These are phyloP conservation scores for Petrocephalus zakoni DNA, from an alignment of 2,113 vertebrate species.

Conservation along the genomic window DNA sequence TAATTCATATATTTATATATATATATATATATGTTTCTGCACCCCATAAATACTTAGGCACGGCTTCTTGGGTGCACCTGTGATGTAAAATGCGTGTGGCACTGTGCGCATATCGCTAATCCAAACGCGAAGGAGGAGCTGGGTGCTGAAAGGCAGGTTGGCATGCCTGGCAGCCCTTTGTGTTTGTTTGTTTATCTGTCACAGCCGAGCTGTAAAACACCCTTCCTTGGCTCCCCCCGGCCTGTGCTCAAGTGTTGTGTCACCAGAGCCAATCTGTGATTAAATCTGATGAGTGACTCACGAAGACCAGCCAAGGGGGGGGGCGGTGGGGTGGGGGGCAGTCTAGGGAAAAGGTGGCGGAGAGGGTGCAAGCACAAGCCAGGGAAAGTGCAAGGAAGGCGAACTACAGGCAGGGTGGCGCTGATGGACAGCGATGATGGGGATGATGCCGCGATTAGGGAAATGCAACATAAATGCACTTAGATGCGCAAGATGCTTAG, in stretches of 20 bases:
- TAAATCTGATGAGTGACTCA: slow-evolving; percentile 13
- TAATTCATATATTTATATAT: neutral
- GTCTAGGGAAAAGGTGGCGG: neutral
- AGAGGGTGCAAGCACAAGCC: neutral
- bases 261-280: neutral
- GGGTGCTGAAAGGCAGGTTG: neutral
- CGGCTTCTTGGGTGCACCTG: neutral
- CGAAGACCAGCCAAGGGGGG: neutral
- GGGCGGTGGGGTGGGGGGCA: neutral
- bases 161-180: neutral
- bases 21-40: neutral
- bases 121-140: neutral
- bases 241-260: neutral
- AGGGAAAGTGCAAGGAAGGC: neutral
- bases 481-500: neutral
- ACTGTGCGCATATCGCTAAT: neutral
- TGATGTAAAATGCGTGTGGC: neutral
- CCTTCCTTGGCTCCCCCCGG: neutral
- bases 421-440: neutral
- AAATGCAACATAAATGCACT: neutral
- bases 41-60: neutral
- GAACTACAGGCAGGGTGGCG: neutral
- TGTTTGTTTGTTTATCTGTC: neutral
- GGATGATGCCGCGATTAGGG: no score
- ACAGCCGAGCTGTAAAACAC: neutral